Evolutionary conservation across 2,888 invertebrate species (phyloP).

Genomic region (Idaea aversata): DNA sequence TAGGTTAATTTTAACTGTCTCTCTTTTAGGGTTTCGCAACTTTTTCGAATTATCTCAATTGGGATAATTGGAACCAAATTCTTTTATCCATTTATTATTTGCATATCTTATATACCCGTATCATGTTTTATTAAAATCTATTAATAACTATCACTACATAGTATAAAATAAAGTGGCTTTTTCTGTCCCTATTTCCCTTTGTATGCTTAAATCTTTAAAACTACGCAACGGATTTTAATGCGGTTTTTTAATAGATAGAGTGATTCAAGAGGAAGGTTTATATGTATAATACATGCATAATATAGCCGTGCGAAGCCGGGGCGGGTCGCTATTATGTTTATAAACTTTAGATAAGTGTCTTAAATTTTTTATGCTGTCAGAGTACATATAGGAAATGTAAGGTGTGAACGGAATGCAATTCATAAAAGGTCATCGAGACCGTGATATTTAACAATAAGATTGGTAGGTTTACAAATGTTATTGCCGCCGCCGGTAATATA

Average conservation of each 20-base stretch:
- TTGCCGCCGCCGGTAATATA: background rate
- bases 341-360: background rate
- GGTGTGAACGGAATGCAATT: conserved; percentile 43
- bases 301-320: no score
- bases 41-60: background rate
- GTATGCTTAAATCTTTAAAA: no score
- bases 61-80: background rate
- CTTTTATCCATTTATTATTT: background rate
- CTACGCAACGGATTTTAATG: no score
- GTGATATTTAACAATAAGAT: conserved; percentile 45
- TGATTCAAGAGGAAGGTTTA: no score
- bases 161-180: no score
- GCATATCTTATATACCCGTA: background rate
- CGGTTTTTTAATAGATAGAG: no score
- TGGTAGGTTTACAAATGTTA: conserved; percentile 31
- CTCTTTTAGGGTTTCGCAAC: background rate
- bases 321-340: no score
- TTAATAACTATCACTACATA: no score
- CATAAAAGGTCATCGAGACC: conserved; percentile 46
- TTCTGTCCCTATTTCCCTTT: no score
- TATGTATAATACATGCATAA: no score
- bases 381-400: background rate
- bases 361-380: background rate
- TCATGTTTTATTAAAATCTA: no score
- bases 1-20: background rate